Base-by-base conservation (phyloP, 2,113 vertebrate genomes). In the Vulpes vulpes region DNA sequence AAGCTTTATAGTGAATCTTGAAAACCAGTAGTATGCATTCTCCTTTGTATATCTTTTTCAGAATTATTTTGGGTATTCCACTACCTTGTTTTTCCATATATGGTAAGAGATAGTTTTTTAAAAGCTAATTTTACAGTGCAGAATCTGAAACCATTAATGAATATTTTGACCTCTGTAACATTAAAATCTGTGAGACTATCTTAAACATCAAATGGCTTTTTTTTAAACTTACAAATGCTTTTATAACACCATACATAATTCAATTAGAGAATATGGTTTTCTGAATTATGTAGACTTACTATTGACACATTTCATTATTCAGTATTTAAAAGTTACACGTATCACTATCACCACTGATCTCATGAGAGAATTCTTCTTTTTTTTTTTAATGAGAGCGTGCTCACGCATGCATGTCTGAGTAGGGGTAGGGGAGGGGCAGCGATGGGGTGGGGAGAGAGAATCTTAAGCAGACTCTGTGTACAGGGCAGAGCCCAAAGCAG, bases 251-350 rank as follows among this genome's bases (percentile, higher is more conserved):
- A 96, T 23, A 71, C 20, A 11, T 59, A 96, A 76, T 80, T 95
- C 23, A 86, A 89, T 91, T 80, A 91, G 89, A 86, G 93, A 93
- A n/a, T 91, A 82, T 4, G 25, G 6, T 93, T 96, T 51, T 76
- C 30, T 96, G 76, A 91, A 95, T 92, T 94, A 69, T 71, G 32
- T 83, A 91, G 89, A 69, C 51, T 30, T 89, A 95, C 51, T 84
- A 79, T 85, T 94, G 60, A 6, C 5, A 53, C 9, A 64, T 94
- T 88, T 92, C 12, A 73, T 91, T 89, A 73, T 78, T 96, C 32
- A 90, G 0, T 93, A 93, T 94, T 95, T 91, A 59, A 79, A 94
- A 74, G 49, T 80, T 59, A 62, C 11, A 76, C 89, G 95, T 95
- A 53, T 95, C 91, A 76, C 59, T 93, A 74, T 91, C 25, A 88